Evolutionary conservation across 2,113 vertebrate species (phyloP), one percentile per base, ranked within the genome.

Genomic region (Trinectes maculatus): DNA sequence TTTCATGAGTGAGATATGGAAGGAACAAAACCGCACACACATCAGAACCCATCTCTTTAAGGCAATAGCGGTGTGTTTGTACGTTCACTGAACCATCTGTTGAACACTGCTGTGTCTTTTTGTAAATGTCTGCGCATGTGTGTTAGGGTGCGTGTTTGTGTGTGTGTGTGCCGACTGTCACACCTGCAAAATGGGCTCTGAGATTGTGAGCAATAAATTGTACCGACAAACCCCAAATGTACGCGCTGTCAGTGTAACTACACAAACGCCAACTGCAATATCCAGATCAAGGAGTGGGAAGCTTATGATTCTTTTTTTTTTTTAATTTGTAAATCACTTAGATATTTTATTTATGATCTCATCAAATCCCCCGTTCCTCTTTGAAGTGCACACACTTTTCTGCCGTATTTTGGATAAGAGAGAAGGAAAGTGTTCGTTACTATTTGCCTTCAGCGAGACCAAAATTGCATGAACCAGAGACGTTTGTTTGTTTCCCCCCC

Each of bases 131-230:
- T 62, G 55, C 22, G 16, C 29, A 62, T 58, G 54, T 28, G 42
- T 24, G 54, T 34, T 62, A 15, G 40, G 1, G 26, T 60, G 44
- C 48, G 36, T 61, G 60, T 29, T 13, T 31, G 63, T 62, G 54
- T 24, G 46, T 26, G 53, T 25, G 58, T 19, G 44, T 2, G 36
- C 19, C 48, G 58, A 73, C 22, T 47, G 64, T 74, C 44, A 68
- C 57, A 59, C 63, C 68, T 64, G 64, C 26, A 62, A 74, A 81
- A 77, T 39, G 64, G 72, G 74, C 51, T 84, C 52, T 62, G 61
- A 79, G 53, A 82, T 74, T 76, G 46, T 68, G 82, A 91, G 86
- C 86, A 89, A 91, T 89, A 88, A 64, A 75, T 63, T 74, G 44
- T 62, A 75, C 51, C 37, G 61, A 69, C 56, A 73, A 19, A 48